Evolutionary conservation across 2,888 invertebrate genomes (phyloP).

Genomic region (Amphipyra tragopoginis): DNA sequence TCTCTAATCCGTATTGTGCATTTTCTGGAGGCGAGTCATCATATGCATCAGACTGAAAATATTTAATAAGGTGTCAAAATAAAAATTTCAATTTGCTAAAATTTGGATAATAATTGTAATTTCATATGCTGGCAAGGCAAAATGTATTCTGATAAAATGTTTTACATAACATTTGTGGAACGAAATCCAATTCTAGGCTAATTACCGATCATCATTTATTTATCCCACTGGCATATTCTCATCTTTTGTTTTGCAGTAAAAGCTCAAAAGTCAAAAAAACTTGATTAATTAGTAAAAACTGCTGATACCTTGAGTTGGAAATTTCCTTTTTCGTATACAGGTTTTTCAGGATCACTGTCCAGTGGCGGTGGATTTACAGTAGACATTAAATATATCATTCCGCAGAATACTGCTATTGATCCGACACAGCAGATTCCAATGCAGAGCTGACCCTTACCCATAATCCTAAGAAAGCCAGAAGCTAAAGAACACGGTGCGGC

Average conservation of each 20-base stretch:
- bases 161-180: no score
- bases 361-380: conserved; percentile 65
- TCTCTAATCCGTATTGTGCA: conserved; percentile 41
- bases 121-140: neutral
- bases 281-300: neutral
- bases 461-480: conserved; percentile 13
- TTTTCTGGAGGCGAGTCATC: conserved; percentile 16
- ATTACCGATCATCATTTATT: no score
- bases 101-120: neutral
- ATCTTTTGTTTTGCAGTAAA: no score
- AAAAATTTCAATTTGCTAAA: neutral
- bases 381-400: conserved; percentile 65
- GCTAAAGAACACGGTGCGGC: no score
- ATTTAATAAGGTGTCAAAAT: neutral
- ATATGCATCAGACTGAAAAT: conserved; percentile 31
- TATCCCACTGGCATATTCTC: no score
- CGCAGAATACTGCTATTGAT: conserved; percentile 60
- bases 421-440: conserved; percentile 49
- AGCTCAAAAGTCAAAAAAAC: no score
- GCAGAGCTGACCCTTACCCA: conserved; percentile 51
- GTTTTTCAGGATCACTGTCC: neutral
- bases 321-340: neutral
- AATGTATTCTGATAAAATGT: no score
- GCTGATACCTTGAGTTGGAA: conserved; percentile 5
- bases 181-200: no score